Evolutionary conservation across 2,113 vertebrate species (phyloP), one percentile per base, ranked within the genome.

Genomic region (Catharus fuscescens): DNA sequence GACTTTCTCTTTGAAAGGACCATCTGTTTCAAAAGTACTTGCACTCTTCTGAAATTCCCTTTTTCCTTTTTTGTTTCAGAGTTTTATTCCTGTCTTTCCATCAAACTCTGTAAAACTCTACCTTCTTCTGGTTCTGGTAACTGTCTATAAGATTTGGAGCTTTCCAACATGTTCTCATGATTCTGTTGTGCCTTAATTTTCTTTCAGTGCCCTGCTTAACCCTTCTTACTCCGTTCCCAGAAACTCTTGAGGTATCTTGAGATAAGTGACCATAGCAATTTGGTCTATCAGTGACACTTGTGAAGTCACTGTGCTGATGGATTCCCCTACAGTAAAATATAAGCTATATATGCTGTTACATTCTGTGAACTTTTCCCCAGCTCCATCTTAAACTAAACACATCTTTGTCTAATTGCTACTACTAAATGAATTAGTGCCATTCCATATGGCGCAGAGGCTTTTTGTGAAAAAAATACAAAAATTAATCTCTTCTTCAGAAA

Each of bases 1-100:
- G 70, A 72, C 78, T 87, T 66, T 96, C 28, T 67, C n/a, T 90
- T 93, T 85, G 67, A 42, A 86, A 69, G 47, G 42, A 65, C 90
- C 93, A 96, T 96, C 90, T 95, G 94, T 86, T 91, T 69, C 87
- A 91, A 54, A 54, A 82, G 57, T 42, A 70, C 70, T 92, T 74
- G 28, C 52, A 64, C 44, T 78, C 52, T 61, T 91, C 67, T 64
- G 64, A 84, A 89, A 70, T 44, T 42, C 5, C 60, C 56, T 29
- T 61, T 89, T 91, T 89, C n/a, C 70, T 78, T 90, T 93, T 92
- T 82, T 78, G 16, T 69, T 91, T 82, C 48, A 57, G 65, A n/a
- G 42, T 65, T 92, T 67, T 84, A 62, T 87, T 95, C 25, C 59
- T 42, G 12, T 69, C 87, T 87, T 61, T 79, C 47, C 15, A 34